Conservation (phyloP, 2,888 invertebrate species). For the Philereme transversata region DNA sequence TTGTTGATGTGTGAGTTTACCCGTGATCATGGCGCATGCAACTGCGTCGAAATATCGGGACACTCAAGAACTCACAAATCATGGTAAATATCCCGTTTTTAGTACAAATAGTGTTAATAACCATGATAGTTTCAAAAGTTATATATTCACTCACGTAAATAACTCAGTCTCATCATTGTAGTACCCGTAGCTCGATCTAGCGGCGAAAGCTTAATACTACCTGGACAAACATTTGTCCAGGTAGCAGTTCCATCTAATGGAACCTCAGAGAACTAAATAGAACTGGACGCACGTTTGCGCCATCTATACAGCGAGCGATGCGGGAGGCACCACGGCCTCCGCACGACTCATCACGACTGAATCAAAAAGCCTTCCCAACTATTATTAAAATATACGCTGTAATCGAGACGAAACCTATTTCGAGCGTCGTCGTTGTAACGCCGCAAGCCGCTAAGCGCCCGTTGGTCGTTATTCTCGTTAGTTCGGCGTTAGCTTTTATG, state of each 20-base stretch:
- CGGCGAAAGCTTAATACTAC: conserved; percentile 47
- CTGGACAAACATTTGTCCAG: conserved; percentile 31
- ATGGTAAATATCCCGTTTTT: too few relatives aligned
- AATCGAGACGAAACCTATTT: conserved; percentile 60
- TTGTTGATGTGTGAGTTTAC: too few relatives aligned
- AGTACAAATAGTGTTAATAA: too few relatives aligned
- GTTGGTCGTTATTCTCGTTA: conserved; percentile 70
- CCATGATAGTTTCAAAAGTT: too few relatives aligned
- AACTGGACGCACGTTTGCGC: conserved; percentile 49
- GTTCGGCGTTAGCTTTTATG: conserved; percentile 56
- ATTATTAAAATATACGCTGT: conserved; percentile 54
- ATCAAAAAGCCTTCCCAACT: conserved; percentile 55
- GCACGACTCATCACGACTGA: conserved; percentile 65
- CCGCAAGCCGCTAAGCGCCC: conserved; percentile 53
- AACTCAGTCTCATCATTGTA: conserved; percentile 51
- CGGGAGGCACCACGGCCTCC: conserved; percentile 64
- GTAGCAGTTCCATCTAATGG: conserved; percentile 64
- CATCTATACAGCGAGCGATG: conserved; percentile 61
- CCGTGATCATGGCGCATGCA: too few relatives aligned
- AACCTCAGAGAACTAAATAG: conserved; percentile 45
- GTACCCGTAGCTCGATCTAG: conserved; percentile 58
- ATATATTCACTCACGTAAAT: conserved; percentile 35
- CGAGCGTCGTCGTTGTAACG: conserved; percentile 49
- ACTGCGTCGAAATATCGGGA: too few relatives aligned
- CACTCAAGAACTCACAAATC: too few relatives aligned